Evolutionary conservation across 2,113 vertebrate genomes (phyloP).

Genomic region (Pomatorhinus ruficollis): DNA sequence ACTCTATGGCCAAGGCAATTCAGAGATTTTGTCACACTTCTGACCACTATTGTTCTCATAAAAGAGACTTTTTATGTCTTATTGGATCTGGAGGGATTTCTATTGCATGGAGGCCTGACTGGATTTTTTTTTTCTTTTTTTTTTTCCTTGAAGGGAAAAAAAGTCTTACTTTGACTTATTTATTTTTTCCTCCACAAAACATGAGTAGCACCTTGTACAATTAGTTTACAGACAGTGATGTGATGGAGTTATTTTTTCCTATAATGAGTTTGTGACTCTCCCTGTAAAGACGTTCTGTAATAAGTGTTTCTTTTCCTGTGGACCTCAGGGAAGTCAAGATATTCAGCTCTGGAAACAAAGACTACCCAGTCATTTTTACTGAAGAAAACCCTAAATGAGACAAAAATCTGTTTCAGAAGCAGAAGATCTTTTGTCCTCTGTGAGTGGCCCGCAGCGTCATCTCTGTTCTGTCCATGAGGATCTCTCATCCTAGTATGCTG

Average conservation of each 20-base stretch:
- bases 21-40: neutral
- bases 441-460: neutral
- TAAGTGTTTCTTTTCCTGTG: neutral
- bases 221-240: neutral
- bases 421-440: neutral
- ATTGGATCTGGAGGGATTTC: neutral
- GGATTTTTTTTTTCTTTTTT: neutral
- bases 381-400: neutral
- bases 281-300: neutral
- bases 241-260: neutral
- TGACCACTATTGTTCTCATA: neutral
- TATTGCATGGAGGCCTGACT: neutral
- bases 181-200: too few species aligned
- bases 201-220: neutral
- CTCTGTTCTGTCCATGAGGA: neutral
- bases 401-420: neutral
- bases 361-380: neutral
- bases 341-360: neutral
- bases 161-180: neutral
- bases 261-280: neutral
- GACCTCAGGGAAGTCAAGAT: neutral
- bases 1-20: fast-evolving
- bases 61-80: neutral
- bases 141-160: too few species aligned
- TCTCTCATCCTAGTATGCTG: neutral